Conservation (phyloP, 2,113 vertebrate genomes). For the Coracopsis vasa region DNA sequence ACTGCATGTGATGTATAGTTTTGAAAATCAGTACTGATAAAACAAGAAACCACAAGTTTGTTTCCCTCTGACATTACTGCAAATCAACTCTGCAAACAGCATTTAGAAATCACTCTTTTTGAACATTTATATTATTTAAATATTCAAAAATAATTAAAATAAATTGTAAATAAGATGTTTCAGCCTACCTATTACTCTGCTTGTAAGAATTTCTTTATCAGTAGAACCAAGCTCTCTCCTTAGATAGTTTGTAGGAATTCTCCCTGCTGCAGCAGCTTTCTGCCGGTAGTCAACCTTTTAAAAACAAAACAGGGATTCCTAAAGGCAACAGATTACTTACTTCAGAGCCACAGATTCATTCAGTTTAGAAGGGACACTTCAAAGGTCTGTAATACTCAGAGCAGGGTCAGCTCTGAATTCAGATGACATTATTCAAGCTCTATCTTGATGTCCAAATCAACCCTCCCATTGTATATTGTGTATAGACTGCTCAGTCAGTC, state of each 20-base stretch:
- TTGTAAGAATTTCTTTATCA: conserved; percentile 94
- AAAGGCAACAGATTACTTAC: neutral
- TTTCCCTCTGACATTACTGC: neutral
- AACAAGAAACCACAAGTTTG: neutral
- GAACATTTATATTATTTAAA: neutral
- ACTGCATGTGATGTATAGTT: neutral
- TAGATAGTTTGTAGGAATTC: conserved; percentile 97
- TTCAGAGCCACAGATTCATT: neutral
- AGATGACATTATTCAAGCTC: neutral
- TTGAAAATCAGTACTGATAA: neutral
- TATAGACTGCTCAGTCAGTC: neutral
- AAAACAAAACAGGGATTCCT: neutral
- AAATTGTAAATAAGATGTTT: neutral
- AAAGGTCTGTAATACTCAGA: neutral
- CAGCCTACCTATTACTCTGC: conserved; percentile 89
- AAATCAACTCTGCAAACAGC: neutral
- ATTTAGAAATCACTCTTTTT: neutral
- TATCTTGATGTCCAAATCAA: neutral
- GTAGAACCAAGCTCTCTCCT: conserved; percentile 90
- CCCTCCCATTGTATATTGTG: too few species aligned
- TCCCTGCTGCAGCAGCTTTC: conserved; percentile 95
- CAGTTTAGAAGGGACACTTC: neutral
- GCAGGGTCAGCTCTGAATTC: neutral
- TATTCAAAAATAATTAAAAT: neutral
- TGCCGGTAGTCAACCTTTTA: conserved; percentile 95